Evolutionary conservation across 2,113 vertebrate species (phyloP), one percentile per base, ranked within the genome.

Genomic region (Conger conger): DNA sequence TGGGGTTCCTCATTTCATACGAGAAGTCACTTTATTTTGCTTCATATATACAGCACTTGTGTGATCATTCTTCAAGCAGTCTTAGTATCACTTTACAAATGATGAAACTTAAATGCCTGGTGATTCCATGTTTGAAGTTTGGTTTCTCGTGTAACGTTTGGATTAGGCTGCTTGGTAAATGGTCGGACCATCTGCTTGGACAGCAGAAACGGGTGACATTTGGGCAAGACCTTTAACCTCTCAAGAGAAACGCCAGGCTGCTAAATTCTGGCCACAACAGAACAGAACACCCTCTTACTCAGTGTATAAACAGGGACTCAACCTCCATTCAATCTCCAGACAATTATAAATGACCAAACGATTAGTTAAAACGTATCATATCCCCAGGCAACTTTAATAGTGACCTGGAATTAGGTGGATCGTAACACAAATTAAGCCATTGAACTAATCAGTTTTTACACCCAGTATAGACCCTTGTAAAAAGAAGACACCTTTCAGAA

Each of bases 161-260:
- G 18, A 20, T n/a, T 18, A 37, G 36, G 80, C 30, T 20, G 80
- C 9, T n/a, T n/a, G n/a, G n/a, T n/a, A n/a, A n/a, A n/a, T n/a
- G n/a, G n/a, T n/a, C n/a, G 20, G 53, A 57, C 80, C 80, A 60
- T 82, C 80, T 82, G 80, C 30, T 82, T 57, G 80, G 23, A 36
- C 80, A 27, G 35, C 38, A 57, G 1, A 60, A 57, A 30, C 27
- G 7, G 45, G n/a, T 36, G 45, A 54, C 80, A 57, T 82, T 82
- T 57, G 80, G 16, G 30, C 11, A 36, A 57, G 80, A 81, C 36
- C 80, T 42, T 82, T 60, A 18, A 82, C 36, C 80, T 27, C 27
- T 57, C n/a, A 42, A 82, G 17, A n/a, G 30, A 50, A 80, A 45
- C 42, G 3, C 42, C 38, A 45, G 79, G 42, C 38, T 23, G 20